Base-by-base conservation (phyloP, 1,140 invertebrate genomes). In the Amyelois transitella region DNA sequence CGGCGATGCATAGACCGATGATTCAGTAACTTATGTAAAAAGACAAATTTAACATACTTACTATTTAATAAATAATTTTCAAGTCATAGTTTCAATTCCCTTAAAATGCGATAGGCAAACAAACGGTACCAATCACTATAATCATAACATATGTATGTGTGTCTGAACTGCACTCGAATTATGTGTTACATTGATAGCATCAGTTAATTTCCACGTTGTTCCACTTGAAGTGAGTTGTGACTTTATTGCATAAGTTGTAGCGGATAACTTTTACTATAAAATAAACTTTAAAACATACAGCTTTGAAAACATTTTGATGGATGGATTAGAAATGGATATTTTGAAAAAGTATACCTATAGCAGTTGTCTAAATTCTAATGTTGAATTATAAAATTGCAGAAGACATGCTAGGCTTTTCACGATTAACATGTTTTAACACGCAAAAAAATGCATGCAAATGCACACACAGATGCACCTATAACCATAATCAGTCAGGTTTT, bases 171-270 rank as follows among this genome's bases (percentile, higher is more conserved):
- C 32, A 61, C 45, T 54, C 43, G 55, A 59, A 62, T 58, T 60
- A 66, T 54, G 58, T 51, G 43, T 45, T 54, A 51, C 32, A 24
- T 4, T 47, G 63, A 66, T 66, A 62, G 18, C 54, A 66, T 66
- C 64, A 51, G 47, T 32, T 60, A 62, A 66, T 66, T 60, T 62
- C 54, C 60, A 65, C 57, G 28, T 57, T 57, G 49, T 22, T 38
- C 50, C 51, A 12, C 45, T 48, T 6, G 8, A 12, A 48, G 18
- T 38, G 12, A 14, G 45, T 6, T 48, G 5, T 14, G 12, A n/a
- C 1, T n/a, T 21, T n/a, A 12, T 4, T 45, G 18, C 12, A 18
- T 48, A 21, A 48, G 45, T 12, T 6, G 6, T 2, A 22, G 45
- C 45, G 45, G 32, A 2, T 38, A 6, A 4, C 12, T 4, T 32